These are phyloP conservation scores for Dromius quadrimaculatus DNA, from an alignment of 2,888 invertebrate species.

Conservation along the genomic window DNA sequence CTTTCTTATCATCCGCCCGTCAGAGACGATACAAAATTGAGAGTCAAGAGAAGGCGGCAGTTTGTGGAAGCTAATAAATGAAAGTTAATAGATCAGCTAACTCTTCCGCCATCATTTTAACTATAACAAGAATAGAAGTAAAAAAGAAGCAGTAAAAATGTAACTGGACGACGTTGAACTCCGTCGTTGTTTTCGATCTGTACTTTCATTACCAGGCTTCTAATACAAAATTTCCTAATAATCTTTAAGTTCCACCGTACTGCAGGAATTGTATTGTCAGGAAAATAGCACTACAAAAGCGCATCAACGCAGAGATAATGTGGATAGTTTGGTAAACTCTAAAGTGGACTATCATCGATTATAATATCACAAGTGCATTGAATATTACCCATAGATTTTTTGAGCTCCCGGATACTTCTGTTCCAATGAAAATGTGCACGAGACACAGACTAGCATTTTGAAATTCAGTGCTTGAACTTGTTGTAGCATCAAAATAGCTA, in stretches of 20 bases:
- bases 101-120: constrained; percentile 37
- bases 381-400: too few relatives aligned
- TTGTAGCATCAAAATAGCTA: too few relatives aligned
- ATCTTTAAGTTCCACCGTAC: constrained; percentile 32
- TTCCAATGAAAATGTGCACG: too few relatives aligned
- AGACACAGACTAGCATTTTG: too few relatives aligned
- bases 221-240: constrained; percentile 47
- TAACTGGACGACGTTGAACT: constrained; percentile 47
- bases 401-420: too few relatives aligned
- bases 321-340: too few relatives aligned
- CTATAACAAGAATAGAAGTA: constrained; percentile 42
- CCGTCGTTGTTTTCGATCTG: constrained; percentile 39
- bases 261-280: constrained; percentile 11
- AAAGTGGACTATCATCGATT: too few relatives aligned
- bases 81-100: constrained; percentile 39
- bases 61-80: constrained; percentile 26
- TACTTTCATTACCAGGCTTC: constrained; percentile 40
- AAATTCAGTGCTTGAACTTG: too few relatives aligned
- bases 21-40: background rate
- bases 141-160: constrained; percentile 42
- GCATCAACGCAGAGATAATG: too few relatives aligned
- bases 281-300: constrained; percentile 10
- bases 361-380: too few relatives aligned
- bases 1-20: too few relatives aligned
- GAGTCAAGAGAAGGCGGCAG: background rate